Evolutionary conservation across 2,113 vertebrate genomes (phyloP).

Genomic region (Synchiropus splendidus): DNA sequence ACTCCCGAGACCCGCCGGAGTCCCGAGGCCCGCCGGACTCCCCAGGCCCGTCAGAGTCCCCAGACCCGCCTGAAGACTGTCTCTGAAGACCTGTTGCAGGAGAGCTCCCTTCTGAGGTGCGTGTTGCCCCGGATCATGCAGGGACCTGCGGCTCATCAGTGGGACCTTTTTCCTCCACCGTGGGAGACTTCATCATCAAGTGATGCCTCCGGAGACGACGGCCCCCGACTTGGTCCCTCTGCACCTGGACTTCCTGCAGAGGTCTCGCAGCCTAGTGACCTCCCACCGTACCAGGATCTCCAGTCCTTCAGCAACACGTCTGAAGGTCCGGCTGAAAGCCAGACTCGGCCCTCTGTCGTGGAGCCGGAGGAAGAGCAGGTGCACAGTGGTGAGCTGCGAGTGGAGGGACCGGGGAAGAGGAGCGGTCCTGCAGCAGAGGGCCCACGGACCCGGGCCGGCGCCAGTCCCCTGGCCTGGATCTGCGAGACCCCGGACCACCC

Average conservation of each 20-base stretch:
- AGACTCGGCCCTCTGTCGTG: no score
- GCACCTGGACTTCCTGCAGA: accelerated
- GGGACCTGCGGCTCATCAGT: background rate
- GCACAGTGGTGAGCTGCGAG: no score
- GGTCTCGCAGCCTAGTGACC: background rate
- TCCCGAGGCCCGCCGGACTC: no score
- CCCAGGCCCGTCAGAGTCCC: no score
- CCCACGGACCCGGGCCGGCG: background rate
- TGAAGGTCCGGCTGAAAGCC: background rate
- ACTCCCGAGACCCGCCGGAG: no score
- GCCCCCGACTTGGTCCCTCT: background rate
- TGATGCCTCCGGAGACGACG: constrained; percentile 2
- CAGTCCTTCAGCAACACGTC: background rate
- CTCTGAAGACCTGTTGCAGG: no score
- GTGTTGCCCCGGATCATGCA: background rate
- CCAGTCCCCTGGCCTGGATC: no score
- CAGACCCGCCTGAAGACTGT: no score
- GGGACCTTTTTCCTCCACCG: constrained; percentile 37
- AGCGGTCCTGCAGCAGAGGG: background rate
- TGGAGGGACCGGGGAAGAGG: no score
- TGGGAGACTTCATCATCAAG: background rate
- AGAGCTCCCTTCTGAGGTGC: no score
- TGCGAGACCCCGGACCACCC: no score
- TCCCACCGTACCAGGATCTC: constrained; percentile 36
- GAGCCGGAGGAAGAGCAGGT: constrained; percentile 15